Evolutionary conservation across 2,888 invertebrate species (phyloP), one percentile per base, ranked within the genome.

Genomic region (Pandemis corylana): DNA sequence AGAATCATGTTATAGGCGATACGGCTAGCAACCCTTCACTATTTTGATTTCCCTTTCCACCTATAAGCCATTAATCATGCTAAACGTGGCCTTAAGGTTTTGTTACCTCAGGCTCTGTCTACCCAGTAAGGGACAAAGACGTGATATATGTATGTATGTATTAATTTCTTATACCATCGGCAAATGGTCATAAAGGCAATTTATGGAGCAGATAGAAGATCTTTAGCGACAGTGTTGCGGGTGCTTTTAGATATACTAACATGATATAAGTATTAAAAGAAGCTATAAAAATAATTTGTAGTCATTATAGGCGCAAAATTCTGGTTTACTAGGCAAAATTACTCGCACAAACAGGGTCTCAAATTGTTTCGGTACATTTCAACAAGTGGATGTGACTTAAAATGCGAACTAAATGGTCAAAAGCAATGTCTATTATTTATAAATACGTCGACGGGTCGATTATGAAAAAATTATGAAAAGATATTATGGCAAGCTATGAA

Each of bases 251-350:
- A 0, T 28, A 36, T 65, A 65, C 5, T 63, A n/a, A 63, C 42
- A 9, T 65, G 49, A 49, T 72, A 66, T 66, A 28, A 71, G 61
- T 15, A 49, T 46, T 20, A 28, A 5, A 49, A 28, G 65, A 20
- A 28, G 49, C 65, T 7, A 46, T 72, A 67, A 66, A 13, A 41
- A 65, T 67, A 72, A 61, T 59, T 72, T 49, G 61, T 72, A 51
- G 61, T 9, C 41, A 15, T 6, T 15, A 56, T 49, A 49, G 7
- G 10, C 9, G 15, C n/a, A 9, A 15, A 44, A 63, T 15, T 12
- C 15, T 15, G 15, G n/a, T 63, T 15, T 44, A 13, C 65, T 2
- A 36, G 61, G 36, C 51, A 12, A 51, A n/a, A 51, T 51, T 51
- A 51, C 28, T 36, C 28, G 2, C 2, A 36, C 28, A 36, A 36